Evolutionary conservation across 2,888 invertebrate species (phyloP).

Genomic region (Polymixis lichenea): DNA sequence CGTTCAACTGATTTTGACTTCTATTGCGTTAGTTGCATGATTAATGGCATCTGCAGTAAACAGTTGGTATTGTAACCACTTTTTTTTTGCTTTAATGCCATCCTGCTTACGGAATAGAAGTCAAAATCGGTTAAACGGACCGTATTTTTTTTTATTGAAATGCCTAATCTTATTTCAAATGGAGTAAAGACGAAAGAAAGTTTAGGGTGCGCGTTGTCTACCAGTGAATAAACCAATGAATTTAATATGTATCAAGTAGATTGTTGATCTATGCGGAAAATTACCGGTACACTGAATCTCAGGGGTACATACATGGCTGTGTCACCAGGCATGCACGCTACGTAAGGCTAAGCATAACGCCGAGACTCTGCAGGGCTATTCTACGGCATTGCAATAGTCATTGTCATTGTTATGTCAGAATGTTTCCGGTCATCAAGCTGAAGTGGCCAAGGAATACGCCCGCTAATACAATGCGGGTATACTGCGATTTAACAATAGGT

Average conservation of each 20-base stretch:
- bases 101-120: no score
- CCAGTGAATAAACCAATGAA: not conserved
- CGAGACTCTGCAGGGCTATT: not conserved
- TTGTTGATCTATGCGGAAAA: not conserved
- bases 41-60: no score
- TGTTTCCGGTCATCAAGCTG: conserved; percentile 5
- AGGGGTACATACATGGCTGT: not conserved
- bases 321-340: not conserved
- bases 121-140: no score
- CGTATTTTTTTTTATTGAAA: no score
- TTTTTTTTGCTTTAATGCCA: no score
- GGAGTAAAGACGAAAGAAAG: not conserved
- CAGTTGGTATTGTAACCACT: no score
- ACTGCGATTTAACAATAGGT: not conserved
- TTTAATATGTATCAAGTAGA: not conserved
- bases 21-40: no score
- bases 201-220: not conserved
- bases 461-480: not conserved
- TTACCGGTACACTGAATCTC: not conserved
- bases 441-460: not conserved
- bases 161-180: no score
- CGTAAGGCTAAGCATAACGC: not conserved
- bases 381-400: not conserved
- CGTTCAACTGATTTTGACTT: no score
- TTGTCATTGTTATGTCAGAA: conserved; percentile 7